Evolutionary conservation across 2,888 invertebrate genomes (phyloP).

Genomic region (Alcis repandata): DNA sequence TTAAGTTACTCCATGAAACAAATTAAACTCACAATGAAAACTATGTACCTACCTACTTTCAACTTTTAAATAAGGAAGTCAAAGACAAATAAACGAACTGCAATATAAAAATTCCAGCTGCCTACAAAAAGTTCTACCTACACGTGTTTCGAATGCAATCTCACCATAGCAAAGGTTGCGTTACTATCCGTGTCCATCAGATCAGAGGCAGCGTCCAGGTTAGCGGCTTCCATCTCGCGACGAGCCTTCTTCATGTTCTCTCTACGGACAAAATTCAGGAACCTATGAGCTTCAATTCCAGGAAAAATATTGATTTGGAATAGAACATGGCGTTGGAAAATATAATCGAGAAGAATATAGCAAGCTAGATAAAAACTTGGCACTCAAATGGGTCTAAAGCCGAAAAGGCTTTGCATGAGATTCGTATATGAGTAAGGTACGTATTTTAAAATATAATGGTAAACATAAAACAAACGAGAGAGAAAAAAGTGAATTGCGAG

Average conservation of each 20-base stretch:
- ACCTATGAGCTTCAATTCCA: background rate
- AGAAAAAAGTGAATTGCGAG: background rate
- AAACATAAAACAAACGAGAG: background rate
- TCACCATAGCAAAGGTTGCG: conserved; percentile 97
- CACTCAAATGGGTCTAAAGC: background rate
- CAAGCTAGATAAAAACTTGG: background rate
- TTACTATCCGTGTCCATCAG: conserved; percentile 95
- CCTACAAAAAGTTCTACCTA: conserved; percentile 33
- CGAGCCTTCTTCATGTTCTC: conserved; percentile 97
- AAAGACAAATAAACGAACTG: conserved; percentile 31
- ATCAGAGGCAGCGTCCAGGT: conserved; percentile 95
- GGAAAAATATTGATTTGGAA: background rate
- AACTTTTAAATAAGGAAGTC: background rate
- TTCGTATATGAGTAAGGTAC: background rate
- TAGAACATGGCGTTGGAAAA: background rate
- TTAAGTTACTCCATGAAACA: conserved; percentile 6
- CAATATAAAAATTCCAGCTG: conserved; percentile 30
- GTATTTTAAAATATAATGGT: background rate
- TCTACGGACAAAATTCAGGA: conserved; percentile 6
- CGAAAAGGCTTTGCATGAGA: background rate
- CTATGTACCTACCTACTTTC: background rate
- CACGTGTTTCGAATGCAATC: conserved; percentile 64
- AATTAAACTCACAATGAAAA: conserved; percentile 3
- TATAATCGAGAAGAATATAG: background rate
- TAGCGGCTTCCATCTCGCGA: conserved; percentile 94